Evolutionary conservation across 2,888 invertebrate species (phyloP), one percentile per base, ranked within the genome.

Genomic region (Macroteleia sp.): DNA sequence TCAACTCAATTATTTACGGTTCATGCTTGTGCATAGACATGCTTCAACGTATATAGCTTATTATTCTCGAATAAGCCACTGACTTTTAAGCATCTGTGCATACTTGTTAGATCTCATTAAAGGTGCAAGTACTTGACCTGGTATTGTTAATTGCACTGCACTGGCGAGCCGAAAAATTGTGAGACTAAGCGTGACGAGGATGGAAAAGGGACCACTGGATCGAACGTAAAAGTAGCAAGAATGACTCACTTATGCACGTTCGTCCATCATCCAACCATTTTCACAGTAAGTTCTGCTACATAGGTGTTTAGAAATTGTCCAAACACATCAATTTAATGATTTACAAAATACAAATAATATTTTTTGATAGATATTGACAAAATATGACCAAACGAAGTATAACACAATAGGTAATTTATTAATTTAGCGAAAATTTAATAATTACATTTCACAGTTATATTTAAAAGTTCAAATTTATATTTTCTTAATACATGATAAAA

Each of bases 131-230:
- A 79, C 79, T 79, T 79, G 79, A 79, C 79, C 79, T 54, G 79
- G 61, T 79, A 79, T 79, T 79, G 79, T 79, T 79, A 79, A 79
- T 79, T 79, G 76, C 76, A 73, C 69, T 59, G 67, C 76, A 62
- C 78, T n/a, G 54, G 66, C 39, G 56, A 66, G 56, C 64, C 66
- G 54, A 66, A 79, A 69, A 64, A 74, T 50, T 56, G 74, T 61
- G 61, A 75, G 56, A 75, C 70, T 22, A 67, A 71, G 79, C 48
- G 52, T 41, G 57, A 61, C 62, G 30, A 74, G 28, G 64, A 73
- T 32, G 30, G 22, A 78, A 74, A 74, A 67, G 73, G 59, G 69
- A 73, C 59, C 73, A 69, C 57, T 10, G 73, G 77, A 78, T 78
- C 77, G 77, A 78, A 74, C 69, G 69, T 69, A 78, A 74, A 78